These are phyloP conservation scores for Nasalis larvatus DNA, from an alignment of 2,113 vertebrate species.

Conservation along the genomic window DNA sequence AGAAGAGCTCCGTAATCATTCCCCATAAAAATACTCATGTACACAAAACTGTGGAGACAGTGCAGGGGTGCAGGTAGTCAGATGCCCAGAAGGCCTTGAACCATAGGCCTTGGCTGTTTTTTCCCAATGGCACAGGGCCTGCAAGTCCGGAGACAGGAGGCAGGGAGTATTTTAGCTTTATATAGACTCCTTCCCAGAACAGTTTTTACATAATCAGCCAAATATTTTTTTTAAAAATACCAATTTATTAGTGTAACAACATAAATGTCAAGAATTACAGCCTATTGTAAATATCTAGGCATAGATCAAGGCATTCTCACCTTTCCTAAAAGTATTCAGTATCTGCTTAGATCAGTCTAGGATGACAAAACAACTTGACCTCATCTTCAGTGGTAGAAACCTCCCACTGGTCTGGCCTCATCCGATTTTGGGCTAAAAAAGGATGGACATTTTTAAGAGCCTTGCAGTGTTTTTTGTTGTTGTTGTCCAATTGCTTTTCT, in stretches of 20 bases:
- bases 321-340: not conserved
- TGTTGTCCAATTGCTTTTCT: conserved; percentile 20
- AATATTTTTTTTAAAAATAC: not conserved
- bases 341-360: not conserved
- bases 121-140: not conserved
- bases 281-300: not conserved
- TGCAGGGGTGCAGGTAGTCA: not conserved
- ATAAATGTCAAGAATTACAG: not conserved
- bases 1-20: not conserved
- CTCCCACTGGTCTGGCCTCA: not conserved
- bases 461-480: not conserved
- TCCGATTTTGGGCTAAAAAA: not conserved
- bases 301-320: not conserved
- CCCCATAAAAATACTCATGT: not conserved
- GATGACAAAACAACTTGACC: not conserved
- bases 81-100: not conserved
- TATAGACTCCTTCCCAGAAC: not conserved
- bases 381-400: not conserved
- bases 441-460: not conserved
- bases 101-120: not conserved
- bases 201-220: not conserved
- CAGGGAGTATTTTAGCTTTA: not conserved
- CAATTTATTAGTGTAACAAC: not conserved
- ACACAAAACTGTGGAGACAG: not conserved
- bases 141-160: not conserved